Conservation (phyloP, 2,113 vertebrate genomes). For the Indicator indicator region DNA sequence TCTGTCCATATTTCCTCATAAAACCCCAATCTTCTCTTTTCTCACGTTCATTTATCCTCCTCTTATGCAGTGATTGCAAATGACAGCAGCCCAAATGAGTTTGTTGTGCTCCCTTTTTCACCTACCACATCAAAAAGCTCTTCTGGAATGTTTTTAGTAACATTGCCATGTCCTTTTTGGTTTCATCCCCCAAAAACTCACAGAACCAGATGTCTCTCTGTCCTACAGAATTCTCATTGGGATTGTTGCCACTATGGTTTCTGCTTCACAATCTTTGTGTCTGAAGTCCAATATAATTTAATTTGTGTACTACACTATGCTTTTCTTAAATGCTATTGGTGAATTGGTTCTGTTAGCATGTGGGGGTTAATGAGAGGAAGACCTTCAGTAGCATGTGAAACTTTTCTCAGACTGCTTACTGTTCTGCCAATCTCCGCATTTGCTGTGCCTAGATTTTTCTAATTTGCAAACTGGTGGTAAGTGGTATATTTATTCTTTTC, state of each 20-base stretch:
- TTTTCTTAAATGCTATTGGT: not conserved
- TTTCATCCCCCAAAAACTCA: not conserved
- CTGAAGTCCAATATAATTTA: not conserved
- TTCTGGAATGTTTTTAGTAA: not conserved
- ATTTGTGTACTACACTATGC: not conserved
- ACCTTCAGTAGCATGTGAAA: not conserved
- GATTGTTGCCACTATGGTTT: not conserved
- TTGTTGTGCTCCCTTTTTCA: not conserved
- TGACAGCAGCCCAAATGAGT: not conserved
- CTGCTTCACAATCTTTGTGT: not conserved
- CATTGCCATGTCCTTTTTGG: not conserved
- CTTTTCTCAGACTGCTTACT: not conserved
- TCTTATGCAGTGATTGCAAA: not conserved
- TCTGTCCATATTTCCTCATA: not conserved
- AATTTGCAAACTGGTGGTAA: not conserved
- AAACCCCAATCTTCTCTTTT: not conserved
- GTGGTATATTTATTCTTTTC: not conserved
- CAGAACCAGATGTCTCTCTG: fast-evolving
- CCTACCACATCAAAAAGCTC: not conserved
- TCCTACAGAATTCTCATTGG: not conserved
- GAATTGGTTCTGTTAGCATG: not conserved
- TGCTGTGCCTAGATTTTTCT: not conserved
- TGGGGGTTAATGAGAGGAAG: not conserved
- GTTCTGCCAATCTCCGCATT: not conserved
- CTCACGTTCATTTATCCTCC: not conserved